Percentiles rank a stretch among this genome's conserved stretches.
Conservation (phyloP, 2,888 invertebrate species). For the Bombylius major region DNA sequence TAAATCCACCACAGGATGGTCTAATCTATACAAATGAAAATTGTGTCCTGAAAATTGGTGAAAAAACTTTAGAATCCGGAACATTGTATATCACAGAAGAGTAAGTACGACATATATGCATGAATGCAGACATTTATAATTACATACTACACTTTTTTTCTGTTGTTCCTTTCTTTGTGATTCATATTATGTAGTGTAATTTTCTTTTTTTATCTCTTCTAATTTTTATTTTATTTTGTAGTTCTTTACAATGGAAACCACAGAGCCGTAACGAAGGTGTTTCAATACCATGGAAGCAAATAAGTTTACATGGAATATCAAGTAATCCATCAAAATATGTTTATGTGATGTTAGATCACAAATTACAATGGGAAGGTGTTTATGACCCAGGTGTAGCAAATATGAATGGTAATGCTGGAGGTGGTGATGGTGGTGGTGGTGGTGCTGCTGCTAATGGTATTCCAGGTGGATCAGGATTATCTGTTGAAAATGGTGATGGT, state of each 20-base stretch:
- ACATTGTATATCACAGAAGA: constrained; percentile 31
- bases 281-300: constrained; percentile 32
- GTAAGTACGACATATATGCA: constrained; percentile 19
- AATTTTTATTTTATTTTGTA: constrained; percentile 12
- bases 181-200: not conserved
- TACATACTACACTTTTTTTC: not conserved
- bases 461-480: constrained; percentile 13
- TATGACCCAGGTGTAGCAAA: constrained; percentile 17
- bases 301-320: constrained; percentile 33
- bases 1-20: constrained; percentile 28
- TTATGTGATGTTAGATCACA: constrained; percentile 32
- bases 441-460: constrained; percentile 18
- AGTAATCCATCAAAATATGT: constrained; percentile 29
- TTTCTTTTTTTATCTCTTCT: not conserved
- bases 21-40: constrained; percentile 28
- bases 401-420: constrained; percentile 11
- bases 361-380: constrained; percentile 30
- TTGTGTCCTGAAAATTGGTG: constrained; percentile 30
- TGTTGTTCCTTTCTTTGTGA: too few species aligned
- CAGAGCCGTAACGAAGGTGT: constrained; percentile 27
- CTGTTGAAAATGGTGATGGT: constrained; percentile 16
- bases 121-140: not conserved
- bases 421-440: constrained; percentile 19
- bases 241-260: constrained; percentile 32
- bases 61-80: constrained; percentile 26